Base-by-base conservation (phyloP, 2,888 invertebrate species). In the Pseudococcus jackbeardsleyi region DNA sequence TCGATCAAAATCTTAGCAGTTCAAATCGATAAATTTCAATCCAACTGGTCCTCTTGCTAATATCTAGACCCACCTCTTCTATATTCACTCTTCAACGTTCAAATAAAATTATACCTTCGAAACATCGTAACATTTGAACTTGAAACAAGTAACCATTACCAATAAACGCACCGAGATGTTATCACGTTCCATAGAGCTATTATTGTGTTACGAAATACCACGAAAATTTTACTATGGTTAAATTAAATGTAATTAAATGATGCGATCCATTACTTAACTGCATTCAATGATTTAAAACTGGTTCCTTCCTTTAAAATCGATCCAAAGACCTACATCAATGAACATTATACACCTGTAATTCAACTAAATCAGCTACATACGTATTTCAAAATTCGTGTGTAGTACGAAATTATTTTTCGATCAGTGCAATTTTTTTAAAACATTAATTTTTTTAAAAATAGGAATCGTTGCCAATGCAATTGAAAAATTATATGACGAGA, bases 311-410 rank as follows among this genome's bases (percentile, higher is more conserved):
- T 46, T 82, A 46, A 82, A 19, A 82, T 42, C 79, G 79, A 82
- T 82, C 79, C 79, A 82, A 42, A 82, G 79, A 82, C 79, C 79
- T 46, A 82, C 46, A 82, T 82, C 79, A 82, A 82, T 22, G 46
- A 82, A 82, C 46, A 2, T 11, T 46, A n/a, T n/a, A 46, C 22
- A 82, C 79, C 46, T 46, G 79, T 82, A 82, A 77, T 82, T 82
- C 22, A 46, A 46, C 46, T 46, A 82, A 77, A 79, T 79, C 39
- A 22, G n/a, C 19, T 46, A 46, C 46, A 8, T 19, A 82, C 79
- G 46, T 82, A 46, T 46, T 82, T 82, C 19, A 82, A 33, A 33
- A 82, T 82, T 82, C 79, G 79, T 82, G 33, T 64, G 19, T 22
- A 64, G 19, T 22, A 64, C 64, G 46, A 82, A 82, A 82, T 22